Evolutionary conservation across 2,888 invertebrate genomes (phyloP).

Genomic region (Epiblema foenella): DNA sequence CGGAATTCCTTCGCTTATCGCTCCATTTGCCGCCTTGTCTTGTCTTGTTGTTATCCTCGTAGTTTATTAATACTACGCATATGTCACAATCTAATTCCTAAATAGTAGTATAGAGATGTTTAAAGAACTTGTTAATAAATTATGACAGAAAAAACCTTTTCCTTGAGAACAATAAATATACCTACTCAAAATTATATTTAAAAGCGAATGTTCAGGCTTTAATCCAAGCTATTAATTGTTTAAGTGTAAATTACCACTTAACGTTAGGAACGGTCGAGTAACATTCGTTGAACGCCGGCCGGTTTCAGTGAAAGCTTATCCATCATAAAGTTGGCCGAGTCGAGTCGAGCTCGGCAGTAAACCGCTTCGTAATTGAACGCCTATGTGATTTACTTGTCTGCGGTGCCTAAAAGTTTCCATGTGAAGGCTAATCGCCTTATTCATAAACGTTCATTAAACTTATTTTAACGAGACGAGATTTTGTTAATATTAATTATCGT

Average conservation of each 20-base stretch:
- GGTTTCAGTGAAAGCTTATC: slow-evolving; percentile 15
- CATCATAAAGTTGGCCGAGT: slow-evolving; percentile 12
- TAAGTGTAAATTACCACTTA: slow-evolving; percentile 2
- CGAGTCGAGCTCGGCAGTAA: slow-evolving; percentile 8
- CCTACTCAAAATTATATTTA: neutral
- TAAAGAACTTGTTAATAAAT: no score
- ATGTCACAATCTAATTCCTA: no score
- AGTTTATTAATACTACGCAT: no score
- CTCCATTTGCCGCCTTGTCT: no score
- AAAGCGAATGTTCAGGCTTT: no score
- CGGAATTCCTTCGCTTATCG: no score
- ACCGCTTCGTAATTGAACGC: slow-evolving; percentile 14
- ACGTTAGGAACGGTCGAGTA: neutral
- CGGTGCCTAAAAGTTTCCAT: neutral
- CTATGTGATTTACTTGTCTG: slow-evolving; percentile 1
- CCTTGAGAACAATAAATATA: neutral
- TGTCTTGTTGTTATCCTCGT: no score
- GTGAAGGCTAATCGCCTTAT: neutral
- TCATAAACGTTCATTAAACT: no score
- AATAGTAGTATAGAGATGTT: no score
- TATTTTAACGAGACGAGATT: no score
- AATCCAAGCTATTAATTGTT: no score
- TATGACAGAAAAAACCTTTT: neutral
- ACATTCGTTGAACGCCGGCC: neutral
- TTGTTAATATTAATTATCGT: no score